Evolutionary conservation across 2,113 vertebrate genomes (phyloP).

Genomic region (Cyrtonyx montezumae): DNA sequence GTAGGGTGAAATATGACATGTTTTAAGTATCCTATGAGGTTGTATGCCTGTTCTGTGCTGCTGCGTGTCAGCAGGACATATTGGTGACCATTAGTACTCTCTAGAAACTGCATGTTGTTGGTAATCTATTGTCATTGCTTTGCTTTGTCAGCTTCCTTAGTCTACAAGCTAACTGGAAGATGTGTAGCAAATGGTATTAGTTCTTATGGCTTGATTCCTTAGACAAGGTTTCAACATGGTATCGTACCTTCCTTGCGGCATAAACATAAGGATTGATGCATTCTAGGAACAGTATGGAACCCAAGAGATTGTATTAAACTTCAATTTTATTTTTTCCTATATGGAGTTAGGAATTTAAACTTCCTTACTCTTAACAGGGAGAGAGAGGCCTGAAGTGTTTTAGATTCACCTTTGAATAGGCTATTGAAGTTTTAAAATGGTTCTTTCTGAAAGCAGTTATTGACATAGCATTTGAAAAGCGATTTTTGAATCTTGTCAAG

Average conservation of each 20-base stretch:
- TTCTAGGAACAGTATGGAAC: not conserved
- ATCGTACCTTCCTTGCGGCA: not conserved
- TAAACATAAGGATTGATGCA: not conserved
- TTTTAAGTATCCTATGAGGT: not conserved
- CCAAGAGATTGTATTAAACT: not conserved
- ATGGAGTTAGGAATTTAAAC: fast-evolving
- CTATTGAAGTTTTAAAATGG: not conserved
- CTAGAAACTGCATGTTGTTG: no score
- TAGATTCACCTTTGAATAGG: not conserved
- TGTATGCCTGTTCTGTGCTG: not conserved
- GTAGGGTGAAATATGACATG: not conserved
- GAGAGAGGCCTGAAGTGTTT: not conserved
- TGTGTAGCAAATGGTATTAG: fast-evolving
- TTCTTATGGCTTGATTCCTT: not conserved
- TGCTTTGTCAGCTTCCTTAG: not conserved
- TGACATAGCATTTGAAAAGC: not conserved
- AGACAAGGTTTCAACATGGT: not conserved
- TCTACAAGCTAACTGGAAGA: not conserved
- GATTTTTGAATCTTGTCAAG: not conserved
- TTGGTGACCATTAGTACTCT: fast-evolving
- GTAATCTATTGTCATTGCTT: not conserved
- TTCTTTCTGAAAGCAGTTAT: not conserved
- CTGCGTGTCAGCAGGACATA: not conserved
- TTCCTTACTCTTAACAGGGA: not conserved
- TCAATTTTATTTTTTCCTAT: not conserved